These are phyloP conservation scores for Eupithecia subfuscata DNA, from an alignment of 2,888 invertebrate genomes.

Conservation along the genomic window DNA sequence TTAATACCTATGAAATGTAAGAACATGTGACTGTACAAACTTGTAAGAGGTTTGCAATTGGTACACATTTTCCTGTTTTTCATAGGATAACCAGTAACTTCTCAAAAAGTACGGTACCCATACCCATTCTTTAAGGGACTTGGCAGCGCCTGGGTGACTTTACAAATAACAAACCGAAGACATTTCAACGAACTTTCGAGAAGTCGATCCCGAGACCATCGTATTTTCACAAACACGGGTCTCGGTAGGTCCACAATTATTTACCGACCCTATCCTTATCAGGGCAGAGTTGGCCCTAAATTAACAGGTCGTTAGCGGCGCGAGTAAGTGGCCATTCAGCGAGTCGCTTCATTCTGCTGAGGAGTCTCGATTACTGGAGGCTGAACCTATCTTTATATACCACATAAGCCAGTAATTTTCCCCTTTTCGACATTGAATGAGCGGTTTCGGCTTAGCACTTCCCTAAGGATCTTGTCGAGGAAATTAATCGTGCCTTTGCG, in stretches of 20 bases:
- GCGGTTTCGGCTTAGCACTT: constrained; percentile 4
- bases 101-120: neutral
- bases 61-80: neutral
- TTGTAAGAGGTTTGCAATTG: neutral
- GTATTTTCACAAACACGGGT: constrained; percentile 3
- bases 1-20: neutral
- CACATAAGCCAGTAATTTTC: constrained; percentile 17
- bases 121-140: neutral
- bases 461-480: neutral
- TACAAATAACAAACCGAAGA: neutral
- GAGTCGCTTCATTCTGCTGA: constrained; percentile 28
- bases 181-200: neutral
- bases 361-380: constrained; percentile 27
- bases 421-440: constrained; percentile 6
- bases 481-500: neutral
- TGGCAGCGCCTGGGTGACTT: neutral
- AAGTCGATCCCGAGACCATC: neutral
- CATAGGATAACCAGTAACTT: neutral
- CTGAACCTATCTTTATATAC: constrained; percentile 14
- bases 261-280: constrained; percentile 46
- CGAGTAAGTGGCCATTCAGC: constrained; percentile 51
- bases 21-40: neutral
- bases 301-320: constrained; percentile 59
- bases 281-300: constrained; percentile 51
- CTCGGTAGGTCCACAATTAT: constrained; percentile 32